A percentile compares a stretch with the other conserved stretches of the same genome.
These are phyloP conservation scores for Platypus cylindrus DNA, from an alignment of 2,888 invertebrate genomes.

Conservation along the genomic window DNA sequence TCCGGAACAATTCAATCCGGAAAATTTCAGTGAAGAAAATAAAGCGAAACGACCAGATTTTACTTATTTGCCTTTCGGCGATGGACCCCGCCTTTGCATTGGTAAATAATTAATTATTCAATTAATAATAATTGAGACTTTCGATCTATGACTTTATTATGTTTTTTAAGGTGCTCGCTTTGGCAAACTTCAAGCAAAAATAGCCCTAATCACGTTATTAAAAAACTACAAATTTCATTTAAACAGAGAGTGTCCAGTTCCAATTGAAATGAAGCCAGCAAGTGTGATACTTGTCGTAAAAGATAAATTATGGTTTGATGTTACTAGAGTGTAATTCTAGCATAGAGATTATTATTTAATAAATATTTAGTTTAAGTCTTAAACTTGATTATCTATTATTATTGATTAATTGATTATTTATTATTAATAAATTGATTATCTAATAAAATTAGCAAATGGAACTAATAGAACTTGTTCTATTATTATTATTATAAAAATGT, in stretches of 20 bases:
- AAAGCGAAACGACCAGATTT: slow-evolving; percentile 24
- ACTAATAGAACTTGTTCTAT: no score
- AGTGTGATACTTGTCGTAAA: slow-evolving; percentile 14
- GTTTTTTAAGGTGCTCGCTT: slow-evolving; percentile 15
- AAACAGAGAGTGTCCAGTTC: slow-evolving; percentile 20
- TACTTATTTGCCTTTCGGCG: slow-evolving; percentile 30
- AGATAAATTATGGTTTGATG: slow-evolving; percentile 21
- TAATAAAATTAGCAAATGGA: no score
- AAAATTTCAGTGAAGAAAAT: slow-evolving; percentile 42
- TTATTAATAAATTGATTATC: no score
- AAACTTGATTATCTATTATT: no score
- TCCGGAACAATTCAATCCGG: slow-evolving; percentile 48
- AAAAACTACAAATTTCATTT: slow-evolving; percentile 19
- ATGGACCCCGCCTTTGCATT: slow-evolving; percentile 44
- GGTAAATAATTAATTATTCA: slow-evolving; percentile 32
- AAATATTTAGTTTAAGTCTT: no score
- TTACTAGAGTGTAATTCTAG: slow-evolving; percentile 7
- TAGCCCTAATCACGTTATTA: slow-evolving; percentile 15
- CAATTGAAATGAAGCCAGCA: slow-evolving; percentile 16
- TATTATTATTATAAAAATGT: no score
- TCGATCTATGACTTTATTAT: not conserved
- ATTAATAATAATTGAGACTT: no score
- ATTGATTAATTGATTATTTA: no score
- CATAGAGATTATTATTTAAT: no score
- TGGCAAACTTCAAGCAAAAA: slow-evolving; percentile 23